Evolutionary conservation across 1,140 invertebrate species (phyloP), one percentile per base, ranked within the genome.

Genomic region (Zaprionus taronus): DNA sequence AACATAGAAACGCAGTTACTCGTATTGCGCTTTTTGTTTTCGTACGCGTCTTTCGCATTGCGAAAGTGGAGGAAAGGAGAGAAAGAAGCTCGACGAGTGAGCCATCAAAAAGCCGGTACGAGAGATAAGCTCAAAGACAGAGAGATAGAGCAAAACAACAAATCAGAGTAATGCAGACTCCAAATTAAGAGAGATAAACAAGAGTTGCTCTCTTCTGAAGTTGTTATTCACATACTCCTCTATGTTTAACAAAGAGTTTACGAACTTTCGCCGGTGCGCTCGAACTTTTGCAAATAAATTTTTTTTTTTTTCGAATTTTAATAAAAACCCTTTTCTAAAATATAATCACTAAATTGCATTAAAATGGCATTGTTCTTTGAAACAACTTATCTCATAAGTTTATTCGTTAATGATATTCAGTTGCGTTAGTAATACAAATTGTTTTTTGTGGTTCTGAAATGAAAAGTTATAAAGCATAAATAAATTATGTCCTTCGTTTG

Each of bases 71-170:
- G 47, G 31, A 9, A 49, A 44, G 7, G 28, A 31, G 2, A 6
- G 2, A 12, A 26, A 20, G 15, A n/a, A 41, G n/a, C 6, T 3
- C 41, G 7, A 17, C n/a, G n/a, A 47, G 15, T n/a, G 41, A 17
- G 41, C 28, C 51, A 34, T 11, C 66, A 79, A 87, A 87, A 87
- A 84, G 84, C 84, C 83, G 84, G 83, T 77, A 80, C 51, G 41
- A 53, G 71, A 55, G 4, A 0, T 65, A 12, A 47, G 2, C 41
- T 7, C 6, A 44, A n/a, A n/a, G 15, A 44, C 5, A 44, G 7
- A 41, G 51, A 47, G n/a, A 56, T 36, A 67, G 51, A 60, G 28
- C 14, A 38, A 28, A 11, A 61, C 63, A 77, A 62, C 2, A 28
- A 11, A 53, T 53, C 77, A 62, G 1, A 41, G 5, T 41, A 41